Base-by-base conservation (phyloP, 2,888 invertebrate species). In the Ophion ellenae region DNA sequence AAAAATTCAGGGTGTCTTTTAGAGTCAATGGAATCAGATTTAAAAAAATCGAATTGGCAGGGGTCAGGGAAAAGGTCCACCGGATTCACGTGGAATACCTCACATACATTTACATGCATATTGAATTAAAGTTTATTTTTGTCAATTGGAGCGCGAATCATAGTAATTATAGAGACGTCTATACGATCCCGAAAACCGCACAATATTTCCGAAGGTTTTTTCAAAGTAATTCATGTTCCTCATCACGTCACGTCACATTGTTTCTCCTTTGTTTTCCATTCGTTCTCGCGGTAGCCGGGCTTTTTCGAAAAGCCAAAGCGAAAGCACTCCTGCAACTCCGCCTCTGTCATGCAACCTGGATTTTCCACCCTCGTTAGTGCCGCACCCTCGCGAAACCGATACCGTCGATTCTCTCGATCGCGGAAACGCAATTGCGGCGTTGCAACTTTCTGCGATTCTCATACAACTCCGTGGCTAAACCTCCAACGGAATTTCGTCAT, bases 351-450 rank as follows among this genome's bases (percentile, higher is more conserved):
- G 28, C 53, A 61, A 32, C 36, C 14, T 3, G 36, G n/a, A 24
- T 71, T 79, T 71, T 79, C 45, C 63, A 47, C 71, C 45, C 79
- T 79, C 79, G 79, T 79, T 64, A 79, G 70, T 36, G 53, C 36
- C 9, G 7, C 36, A 36, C 45, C 45, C 24, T 24, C 59, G 32
- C 32, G 61, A 67, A 69, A n/a, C 40, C 57, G 67, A 70, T 61
- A 70, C 28, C 9, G 32, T 78, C 28, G 70, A 71, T 53, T 79
- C 71, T 61, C 28, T 40, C 66, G 76, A 63, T 63, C 79, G 70
- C 11, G 14, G 47, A 47, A 7, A 47, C 47, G 11, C 7, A 14
- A 47, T 47, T 61, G 14, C 32, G 14, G n/a, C 10, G 47, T 61
- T 36, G 47, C 47, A 70, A 79, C 45, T 63, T 79, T 63, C 61